Evolutionary conservation across 2,797 vertebrate genomes (phyloP).

Genomic region (Malacoraja senta): DNA sequence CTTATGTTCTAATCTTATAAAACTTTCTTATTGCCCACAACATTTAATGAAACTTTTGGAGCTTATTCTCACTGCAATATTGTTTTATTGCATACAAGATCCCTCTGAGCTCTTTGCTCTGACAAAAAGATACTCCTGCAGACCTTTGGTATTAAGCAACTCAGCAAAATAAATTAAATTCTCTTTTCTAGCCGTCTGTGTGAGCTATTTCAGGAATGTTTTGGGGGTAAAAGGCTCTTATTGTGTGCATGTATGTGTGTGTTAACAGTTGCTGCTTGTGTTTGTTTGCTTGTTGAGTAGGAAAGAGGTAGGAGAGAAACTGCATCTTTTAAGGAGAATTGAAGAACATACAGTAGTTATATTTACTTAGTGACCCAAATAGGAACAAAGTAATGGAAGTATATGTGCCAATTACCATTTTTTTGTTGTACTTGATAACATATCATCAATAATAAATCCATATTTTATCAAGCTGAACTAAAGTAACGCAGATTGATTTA

Average conservation of each 20-base stretch:
- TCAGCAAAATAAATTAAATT: conserved; percentile 11
- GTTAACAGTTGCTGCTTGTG: neutral
- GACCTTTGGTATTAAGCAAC: neutral
- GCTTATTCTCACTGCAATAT: neutral
- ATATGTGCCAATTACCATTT: neutral
- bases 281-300: neutral
- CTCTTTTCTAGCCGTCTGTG: neutral
- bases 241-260: neutral
- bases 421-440: neutral
- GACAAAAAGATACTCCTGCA: neutral
- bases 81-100: neutral
- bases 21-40: too few relatives aligned
- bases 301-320: conserved; percentile 15
- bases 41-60: neutral
- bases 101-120: neutral
- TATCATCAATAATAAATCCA: neutral
- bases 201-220: conserved; percentile 24
- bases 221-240: neutral
- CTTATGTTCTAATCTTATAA: too few relatives aligned
- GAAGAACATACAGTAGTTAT: neutral
- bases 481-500: neutral
- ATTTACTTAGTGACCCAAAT: neutral
- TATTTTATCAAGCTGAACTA: neutral
- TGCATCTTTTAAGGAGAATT: neutral
- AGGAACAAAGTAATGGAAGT: neutral